Evolutionary conservation across 2,113 vertebrate species (phyloP), one percentile per base, ranked within the genome.

Genomic region (Heterotilapia buettikoferi): DNA sequence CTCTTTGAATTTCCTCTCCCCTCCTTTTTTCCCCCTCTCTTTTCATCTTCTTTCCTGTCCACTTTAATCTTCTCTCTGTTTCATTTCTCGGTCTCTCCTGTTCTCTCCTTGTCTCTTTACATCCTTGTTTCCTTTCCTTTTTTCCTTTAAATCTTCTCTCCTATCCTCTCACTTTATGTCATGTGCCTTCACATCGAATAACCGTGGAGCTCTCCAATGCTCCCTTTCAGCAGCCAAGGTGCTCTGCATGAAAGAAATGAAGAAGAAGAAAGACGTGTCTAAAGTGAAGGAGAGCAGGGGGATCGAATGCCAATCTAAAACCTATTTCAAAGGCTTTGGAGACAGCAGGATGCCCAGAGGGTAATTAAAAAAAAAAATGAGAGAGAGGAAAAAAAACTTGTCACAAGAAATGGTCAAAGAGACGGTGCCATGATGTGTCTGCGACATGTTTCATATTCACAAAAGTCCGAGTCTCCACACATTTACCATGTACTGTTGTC

Each of bases 281-380:
- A 71, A 92, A 87, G 88, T 86, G 90, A 92, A 92, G 80, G 78
- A 84, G 83, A 88, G 86, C 83, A 57, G 87, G 83, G 86, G 85
- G 93, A 90, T 92, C 91, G 92, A 92, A 94, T 89, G 92, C 88
- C 91, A 94, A 92, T 90, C 79, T 87, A 80, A 90, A 88, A 66
- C 86, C 89, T 88, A 80, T 88, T 90, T 92, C 84, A 93, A 92
- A 92, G 83, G 93, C 92, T 89, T 90, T 83, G 82, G 86, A 92
- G 81, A 66, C 76, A 40, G 86, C 89, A 88, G 87, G 82, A 90
- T 86, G 91, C 91, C 89, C 88, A 16, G 84, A 81, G 90, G 91
- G 83, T 89, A 84, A 92, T 93, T 92, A 7, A 21, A 53, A 40
- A 73, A 24, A 73, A 40, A 21, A 24, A 24, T 9, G 36, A 71